Evolutionary conservation across 1,140 invertebrate genomes (phyloP), one percentile per base, ranked within the genome.

Genomic region (Lethrus apterus): DNA sequence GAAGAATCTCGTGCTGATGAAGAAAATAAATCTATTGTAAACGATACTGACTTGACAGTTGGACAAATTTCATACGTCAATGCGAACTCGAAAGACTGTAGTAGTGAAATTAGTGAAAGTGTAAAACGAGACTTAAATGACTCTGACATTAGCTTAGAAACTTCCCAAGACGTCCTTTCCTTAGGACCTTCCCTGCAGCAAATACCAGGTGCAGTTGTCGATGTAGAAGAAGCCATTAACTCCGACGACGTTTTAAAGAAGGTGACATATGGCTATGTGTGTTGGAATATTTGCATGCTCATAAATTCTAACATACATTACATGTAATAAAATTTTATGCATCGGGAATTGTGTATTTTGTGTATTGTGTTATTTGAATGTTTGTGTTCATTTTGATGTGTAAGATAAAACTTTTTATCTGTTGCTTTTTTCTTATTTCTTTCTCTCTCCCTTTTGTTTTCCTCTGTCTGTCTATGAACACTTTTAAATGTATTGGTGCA

Each of bases 101-200:
- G n/a, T n/a, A n/a, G n/a, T n/a, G n/a, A n/a, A n/a, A n/a, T n/a
- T n/a, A n/a, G n/a, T n/a, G n/a, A n/a, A n/a, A n/a, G n/a, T n/a
- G n/a, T n/a, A n/a, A n/a, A n/a, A n/a, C n/a, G n/a, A n/a, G n/a
- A n/a, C n/a, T n/a, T n/a, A n/a, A n/a, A n/a, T n/a, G n/a, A n/a
- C n/a, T n/a, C n/a, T n/a, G n/a, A n/a, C n/a, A n/a, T n/a, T n/a
- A n/a, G n/a, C n/a, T n/a, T n/a, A n/a, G n/a, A n/a, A n/a, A n/a
- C 26, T 44, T 40, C 46, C 62, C 46, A 23, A 44, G 58, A 58
- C 59, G 42, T 21, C 10, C 35, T 54, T 47, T 47, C 51, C 55
- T 35, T 56, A 50, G 44, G 55, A 58, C 58, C 60, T 42, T 36
- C 44, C 44, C 50, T 54, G 54, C 59, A 59, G 57, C 61, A 50